These are phyloP conservation scores for Sesamia nonagrioides DNA, from an alignment of 1,140 invertebrate genomes.

Conservation along the genomic window DNA sequence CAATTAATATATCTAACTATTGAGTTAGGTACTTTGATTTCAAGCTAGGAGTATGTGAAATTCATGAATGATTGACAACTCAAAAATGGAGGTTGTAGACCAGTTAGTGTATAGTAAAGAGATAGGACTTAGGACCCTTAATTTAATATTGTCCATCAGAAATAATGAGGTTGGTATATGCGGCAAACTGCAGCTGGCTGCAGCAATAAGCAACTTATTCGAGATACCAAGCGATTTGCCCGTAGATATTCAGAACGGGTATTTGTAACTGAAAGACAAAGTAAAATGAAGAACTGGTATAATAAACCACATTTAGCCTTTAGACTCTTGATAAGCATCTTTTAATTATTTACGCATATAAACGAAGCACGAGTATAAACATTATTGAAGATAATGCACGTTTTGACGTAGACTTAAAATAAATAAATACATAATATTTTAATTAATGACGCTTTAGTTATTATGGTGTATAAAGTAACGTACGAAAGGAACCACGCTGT, in stretches of 20 bases:
- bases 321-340: neutral
- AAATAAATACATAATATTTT: conserved; percentile 1
- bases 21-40: too few relatives aligned
- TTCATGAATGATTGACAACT: too few relatives aligned
- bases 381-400: conserved; percentile 12
- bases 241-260: conserved; percentile 42
- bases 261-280: conserved; percentile 14
- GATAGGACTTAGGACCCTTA: neutral
- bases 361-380: neutral
- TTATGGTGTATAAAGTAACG: conserved; percentile 20
- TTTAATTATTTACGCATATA: neutral
- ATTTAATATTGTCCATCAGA: conserved; percentile 39
- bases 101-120: neutral
- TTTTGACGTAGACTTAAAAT: conserved; percentile 16
- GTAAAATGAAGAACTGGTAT: conserved; percentile 14
- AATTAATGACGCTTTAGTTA: neutral
- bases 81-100: neutral
- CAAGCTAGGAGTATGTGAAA: too few relatives aligned
- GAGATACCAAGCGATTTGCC: conserved; percentile 54
- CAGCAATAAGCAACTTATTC: conserved; percentile 56
- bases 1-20: conserved; percentile 33
- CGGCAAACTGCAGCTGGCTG: conserved; percentile 56
- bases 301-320: conserved; percentile 14
- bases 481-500: conserved; percentile 36
- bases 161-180: conserved; percentile 48